Conservation (phyloP, 2,113 vertebrate species). For the Mohoua ochrocephala region DNA sequence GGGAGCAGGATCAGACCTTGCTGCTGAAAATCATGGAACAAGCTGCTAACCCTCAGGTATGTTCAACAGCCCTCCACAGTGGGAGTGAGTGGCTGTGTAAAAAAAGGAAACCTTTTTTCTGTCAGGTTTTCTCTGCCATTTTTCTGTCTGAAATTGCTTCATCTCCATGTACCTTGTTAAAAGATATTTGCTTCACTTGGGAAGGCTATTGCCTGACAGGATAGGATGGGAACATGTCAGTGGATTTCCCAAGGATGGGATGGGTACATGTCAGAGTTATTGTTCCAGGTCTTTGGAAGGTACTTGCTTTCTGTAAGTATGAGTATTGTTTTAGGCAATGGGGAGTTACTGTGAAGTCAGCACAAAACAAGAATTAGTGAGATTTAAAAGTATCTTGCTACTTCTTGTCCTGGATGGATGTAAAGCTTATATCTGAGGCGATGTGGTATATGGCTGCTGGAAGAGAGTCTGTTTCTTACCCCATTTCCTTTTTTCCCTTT, state of each 20-base stretch:
- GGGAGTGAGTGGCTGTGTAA: neutral
- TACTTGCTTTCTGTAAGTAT: neutral
- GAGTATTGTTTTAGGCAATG: neutral
- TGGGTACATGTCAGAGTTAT: neutral
- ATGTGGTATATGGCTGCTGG: neutral
- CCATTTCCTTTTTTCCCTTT: neutral
- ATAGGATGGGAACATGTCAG: fast-evolving
- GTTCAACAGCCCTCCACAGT: neutral
- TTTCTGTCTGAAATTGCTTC: neutral
- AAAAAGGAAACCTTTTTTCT: neutral
- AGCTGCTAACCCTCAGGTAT: conserved; percentile 88
- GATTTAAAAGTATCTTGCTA: neutral
- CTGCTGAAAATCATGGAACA: conserved; percentile 98
- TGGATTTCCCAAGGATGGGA: neutral
- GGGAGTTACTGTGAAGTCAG: neutral
- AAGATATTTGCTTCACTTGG: neutral
- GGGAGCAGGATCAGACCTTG: conserved; percentile 93
- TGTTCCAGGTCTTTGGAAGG: neutral
- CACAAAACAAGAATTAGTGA: neutral
- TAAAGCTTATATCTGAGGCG: neutral
- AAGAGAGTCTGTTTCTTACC: neutral
- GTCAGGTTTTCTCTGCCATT: neutral
- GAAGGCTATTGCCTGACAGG: neutral
- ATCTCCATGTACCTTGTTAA: neutral
- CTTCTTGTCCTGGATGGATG: neutral